phyloP scores from a whole-genome alignment of 2,113 vertebrate species.

The Taxidea taxus region DNA sequence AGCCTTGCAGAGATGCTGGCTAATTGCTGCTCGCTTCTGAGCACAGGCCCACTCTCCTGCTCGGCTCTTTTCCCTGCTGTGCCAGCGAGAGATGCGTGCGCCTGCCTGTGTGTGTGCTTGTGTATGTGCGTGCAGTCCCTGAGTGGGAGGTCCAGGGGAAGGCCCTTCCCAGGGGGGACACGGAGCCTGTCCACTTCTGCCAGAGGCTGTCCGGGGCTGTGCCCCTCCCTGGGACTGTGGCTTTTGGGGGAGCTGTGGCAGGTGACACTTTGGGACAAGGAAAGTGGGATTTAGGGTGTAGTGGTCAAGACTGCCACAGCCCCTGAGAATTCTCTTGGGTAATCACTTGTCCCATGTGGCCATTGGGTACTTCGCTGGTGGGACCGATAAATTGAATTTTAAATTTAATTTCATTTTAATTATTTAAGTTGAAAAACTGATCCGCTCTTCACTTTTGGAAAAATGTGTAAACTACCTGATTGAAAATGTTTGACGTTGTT shows the following conservation, averaged over 20 bases:
- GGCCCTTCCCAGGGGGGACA: slow-evolving; percentile 34
- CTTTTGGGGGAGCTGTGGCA: accelerated
- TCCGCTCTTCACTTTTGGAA: too few relatives aligned
- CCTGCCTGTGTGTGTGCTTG: neutral
- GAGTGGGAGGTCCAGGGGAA: neutral
- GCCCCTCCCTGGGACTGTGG: neutral
- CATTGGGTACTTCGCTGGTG: accelerated
- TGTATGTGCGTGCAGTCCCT: too few relatives aligned
- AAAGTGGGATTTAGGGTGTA: too few relatives aligned
- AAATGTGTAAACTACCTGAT: neutral
- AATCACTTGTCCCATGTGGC: accelerated
- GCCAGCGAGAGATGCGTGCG: neutral
- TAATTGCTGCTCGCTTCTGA: slow-evolving; percentile 29
- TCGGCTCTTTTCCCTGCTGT: neutral
- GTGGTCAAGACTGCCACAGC: accelerated
- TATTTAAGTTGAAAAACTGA: neutral
- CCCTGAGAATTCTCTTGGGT: neutral
- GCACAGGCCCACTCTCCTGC: neutral
- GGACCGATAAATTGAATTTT: neutral
- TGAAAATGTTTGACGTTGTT: neutral
- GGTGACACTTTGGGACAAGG: neutral
- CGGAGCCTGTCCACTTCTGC: neutral
- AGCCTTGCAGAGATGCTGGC: neutral
- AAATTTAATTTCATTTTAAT: neutral
- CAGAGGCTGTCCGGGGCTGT: accelerated